Base-by-base conservation (phyloP, 2,113 vertebrate species). In the Barnardius zonarius region DNA sequence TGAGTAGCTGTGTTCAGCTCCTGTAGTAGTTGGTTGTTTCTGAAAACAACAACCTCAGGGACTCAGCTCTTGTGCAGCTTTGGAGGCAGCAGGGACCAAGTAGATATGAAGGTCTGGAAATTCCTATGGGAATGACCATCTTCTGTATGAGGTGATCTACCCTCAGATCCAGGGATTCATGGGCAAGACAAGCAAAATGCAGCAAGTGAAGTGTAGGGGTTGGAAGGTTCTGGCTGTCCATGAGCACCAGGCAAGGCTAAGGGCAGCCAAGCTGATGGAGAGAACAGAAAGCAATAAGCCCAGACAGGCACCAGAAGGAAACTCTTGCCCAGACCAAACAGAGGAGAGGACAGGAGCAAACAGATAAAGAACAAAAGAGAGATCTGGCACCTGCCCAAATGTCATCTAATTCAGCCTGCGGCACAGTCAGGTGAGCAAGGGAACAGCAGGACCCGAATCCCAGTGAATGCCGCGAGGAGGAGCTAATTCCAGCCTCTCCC, bases 351-450 rank as follows among this genome's bases (percentile, higher is more conserved):
- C 33, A 25, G 74, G 92, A 96, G 90, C 80, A 86, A 83, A 88
- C 51, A 88, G 88, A 66, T 66, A 48, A 74, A 92, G 96, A 94
- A 94, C 88, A 96, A 79, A 75, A 91, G 93, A 64, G 88, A 93
- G 86, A 87, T 85, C 44, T 97, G 96, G 95, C 96, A 52, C 88
- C 46, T 31, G 93, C 88, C 92, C 95, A 96, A 79, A 79, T 37
- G 77, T 68, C 92, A 97, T 84, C 81, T 83, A 87, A 87, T 93
- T 95, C 84, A 94, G 95, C 67, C 93, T 97, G 96, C 88, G 35
- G 94, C 97, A 97, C 92, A 95, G 90, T 94, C 95, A 95, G 96
- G 92, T 95, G 93, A 95, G 90, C 16, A 2, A 43, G 85, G 78
- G 69, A 90, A 54, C 90, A 93, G 91, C 75, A 84, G 17, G 90